Percentiles rank a stretch among this genome's conserved stretches.
Conservation (phyloP, 2,888 invertebrate genomes). For the Nesidiocoris tenuis region DNA sequence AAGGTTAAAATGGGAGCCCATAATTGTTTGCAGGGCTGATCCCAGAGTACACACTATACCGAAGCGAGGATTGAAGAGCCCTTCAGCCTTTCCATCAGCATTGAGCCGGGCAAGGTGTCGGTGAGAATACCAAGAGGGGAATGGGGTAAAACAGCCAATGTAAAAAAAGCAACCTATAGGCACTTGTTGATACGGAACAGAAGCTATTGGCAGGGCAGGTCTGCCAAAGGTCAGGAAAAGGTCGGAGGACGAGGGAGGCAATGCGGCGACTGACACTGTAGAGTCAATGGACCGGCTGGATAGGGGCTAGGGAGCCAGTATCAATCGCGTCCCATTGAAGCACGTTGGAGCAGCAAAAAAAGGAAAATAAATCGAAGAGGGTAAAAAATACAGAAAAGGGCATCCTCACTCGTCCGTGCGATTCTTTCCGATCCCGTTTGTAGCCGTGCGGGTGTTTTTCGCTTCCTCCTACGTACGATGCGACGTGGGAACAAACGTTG, state of each 20-base stretch:
- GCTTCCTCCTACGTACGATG: background rate
- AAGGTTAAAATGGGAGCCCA: background rate
- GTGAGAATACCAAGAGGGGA: background rate
- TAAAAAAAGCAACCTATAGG: conserved; percentile 11
- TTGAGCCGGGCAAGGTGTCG: background rate
- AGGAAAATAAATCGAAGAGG: background rate
- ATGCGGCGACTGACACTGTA: background rate
- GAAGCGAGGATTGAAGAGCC: background rate
- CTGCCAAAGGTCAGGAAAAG: background rate
- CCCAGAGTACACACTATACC: background rate
- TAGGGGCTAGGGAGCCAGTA: background rate
- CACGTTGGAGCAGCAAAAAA: background rate
- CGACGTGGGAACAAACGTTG: conserved; percentile 25
- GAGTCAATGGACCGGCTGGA: background rate
- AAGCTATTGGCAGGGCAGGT: conserved; percentile 18
- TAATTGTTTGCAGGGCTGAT: background rate
- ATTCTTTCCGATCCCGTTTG: background rate
- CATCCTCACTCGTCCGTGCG: background rate
- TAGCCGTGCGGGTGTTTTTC: background rate
- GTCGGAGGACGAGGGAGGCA: background rate
- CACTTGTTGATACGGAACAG: conserved; percentile 27
- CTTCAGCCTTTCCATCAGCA: background rate
- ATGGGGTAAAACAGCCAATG: background rate
- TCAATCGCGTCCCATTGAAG: conserved; percentile 16
- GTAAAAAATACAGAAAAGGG: background rate